Evolutionary conservation across 2,888 invertebrate genomes (phyloP), one percentile per base, ranked within the genome.

Genomic region (Melitaea athalia): DNA sequence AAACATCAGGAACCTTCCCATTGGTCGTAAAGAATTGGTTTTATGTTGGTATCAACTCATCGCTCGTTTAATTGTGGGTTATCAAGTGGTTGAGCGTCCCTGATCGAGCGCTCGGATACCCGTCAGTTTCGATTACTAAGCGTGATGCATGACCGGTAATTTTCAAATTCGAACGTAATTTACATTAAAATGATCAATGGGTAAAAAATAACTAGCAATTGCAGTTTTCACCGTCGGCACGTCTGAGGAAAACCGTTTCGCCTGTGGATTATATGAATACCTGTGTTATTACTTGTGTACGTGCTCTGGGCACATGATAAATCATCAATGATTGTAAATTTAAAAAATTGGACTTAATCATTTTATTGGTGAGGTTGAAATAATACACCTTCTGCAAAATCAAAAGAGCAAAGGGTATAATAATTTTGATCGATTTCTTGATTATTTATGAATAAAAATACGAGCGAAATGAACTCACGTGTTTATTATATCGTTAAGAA

Each of bases 21-120:
- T 72, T 71, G 76, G 70, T 80, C 81, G 78, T 86, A 83, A 86
- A 86, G 77, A 80, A 72, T 74, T 64, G 71, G 76, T 78, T 84
- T 86, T 84, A 85, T 82, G 79, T 75, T 73, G 74, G 74, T 77
- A 80, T 81, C 81, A 79, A 81, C 79, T 77, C 72, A 74, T 76
- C 73, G 76, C 68, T 75, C 68, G 63, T 71, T 71, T 71, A 71
- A 74, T 72, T 75, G 69, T 69, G 65, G 71, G 71, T 70, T 67
- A 70, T 70, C 72, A 69, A 70, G 68, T 59, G 72, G 67, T 61
- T 68, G 67, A 65, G 59, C 65, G 67, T 63, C 67, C 47, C 66
- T 57, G 67, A 60, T 55, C 63, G 53, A 60, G 67, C 49, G 31
- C 57, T 24, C 62, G 59, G 52, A 52, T 49, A 60, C 72, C 65